Evolutionary conservation across 2,888 invertebrate genomes (phyloP), one percentile per base, ranked within the genome.

Genomic region (Drosophila birchii): DNA sequence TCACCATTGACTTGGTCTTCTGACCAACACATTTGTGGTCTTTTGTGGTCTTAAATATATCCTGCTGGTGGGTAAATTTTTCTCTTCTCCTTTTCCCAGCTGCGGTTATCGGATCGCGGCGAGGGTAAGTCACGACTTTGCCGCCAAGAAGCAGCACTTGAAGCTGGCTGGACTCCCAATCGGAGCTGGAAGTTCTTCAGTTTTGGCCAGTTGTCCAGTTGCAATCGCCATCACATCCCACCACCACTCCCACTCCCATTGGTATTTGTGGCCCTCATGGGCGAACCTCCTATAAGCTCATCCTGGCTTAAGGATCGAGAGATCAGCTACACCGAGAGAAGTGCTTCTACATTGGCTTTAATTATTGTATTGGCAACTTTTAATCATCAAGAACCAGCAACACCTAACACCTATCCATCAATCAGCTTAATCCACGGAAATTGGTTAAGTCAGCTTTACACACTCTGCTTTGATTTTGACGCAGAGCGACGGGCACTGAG

Each of bases 31-130:
- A 79, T 81, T 82, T 81, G 80, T 76, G 81, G 78, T 85, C 82
- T 82, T 89, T 83, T 89, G 84, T 89, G 86, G 83, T 88, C 91
- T 91, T 85, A 89, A 91, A 89, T 87, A 91, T 90, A 91, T 91
- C 91, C 91, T 91, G 91, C 91, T 91, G 91, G 91, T 91, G 91
- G 91, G 90, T 90, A 91, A 81, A 87, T 83, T 85, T 86, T 86
- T 87, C 75, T 75, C 80, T 75, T 74, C 77, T 87, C 68, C 36
- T 41, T 47, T 45, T 56, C 63, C 41, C 63, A 56, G 41, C 58
- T 20, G 54, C 49, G 47, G 90, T 90, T 91, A 91, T 91, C 91
- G 91, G 91, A 91, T 91, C 83, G 80, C 74, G 58, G 74, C 76
- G 89, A 83, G 86, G 84, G 88, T 81, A 87, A 90, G 91, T 91